A percentile compares a stretch with the other conserved stretches of the same genome.
These are phyloP conservation scores for Hoplostethus mediterraneus DNA, from an alignment of 2,797 vertebrate genomes.

Conservation along the genomic window DNA sequence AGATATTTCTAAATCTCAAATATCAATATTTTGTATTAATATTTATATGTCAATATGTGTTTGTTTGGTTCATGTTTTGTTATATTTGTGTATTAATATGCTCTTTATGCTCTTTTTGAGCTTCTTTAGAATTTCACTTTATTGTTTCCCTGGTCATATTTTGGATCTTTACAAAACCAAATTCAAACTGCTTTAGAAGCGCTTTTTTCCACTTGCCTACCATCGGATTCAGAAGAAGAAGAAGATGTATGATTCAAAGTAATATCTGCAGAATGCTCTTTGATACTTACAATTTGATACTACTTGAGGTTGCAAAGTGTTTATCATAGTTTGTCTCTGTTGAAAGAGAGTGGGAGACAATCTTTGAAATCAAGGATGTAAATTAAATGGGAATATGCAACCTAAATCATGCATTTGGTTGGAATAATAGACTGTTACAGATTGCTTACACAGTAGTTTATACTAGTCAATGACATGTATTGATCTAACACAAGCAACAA, in stretches of 20 bases:
- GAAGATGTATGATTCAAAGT: slow-evolving; percentile 1
- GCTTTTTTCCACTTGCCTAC: slow-evolving; percentile 11
- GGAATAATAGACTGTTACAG: not conserved
- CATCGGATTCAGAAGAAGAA: not conserved
- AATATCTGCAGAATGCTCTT: not conserved
- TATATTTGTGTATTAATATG: slow-evolving; percentile 55
- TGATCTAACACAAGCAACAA: slow-evolving; percentile 9
- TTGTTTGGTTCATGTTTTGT: slow-evolving; percentile 53
- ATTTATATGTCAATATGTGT: slow-evolving; percentile 76
- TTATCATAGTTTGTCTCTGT: slow-evolving; percentile 10
- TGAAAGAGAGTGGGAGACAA: slow-evolving; percentile 9
- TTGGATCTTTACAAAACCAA: slow-evolving; percentile 20
- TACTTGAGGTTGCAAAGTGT: slow-evolving; percentile 15
- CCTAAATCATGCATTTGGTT: slow-evolving; percentile 14
- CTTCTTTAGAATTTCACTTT: slow-evolving; percentile 27
- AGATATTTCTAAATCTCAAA: slow-evolving; percentile 70
- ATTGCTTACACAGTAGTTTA: not conserved
- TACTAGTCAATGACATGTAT: not conserved
- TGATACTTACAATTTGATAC: not conserved
- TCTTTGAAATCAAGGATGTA: slow-evolving; percentile 24
- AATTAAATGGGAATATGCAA: slow-evolving; percentile 23
- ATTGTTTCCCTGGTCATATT: slow-evolving; percentile 26
- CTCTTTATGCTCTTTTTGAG: slow-evolving; percentile 22
- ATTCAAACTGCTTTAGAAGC: not conserved
- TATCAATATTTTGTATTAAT: slow-evolving; percentile 72